Evolutionary conservation across 2,113 vertebrate species (phyloP), one percentile per base, ranked within the genome.

Genomic region (Butorides virescens): DNA sequence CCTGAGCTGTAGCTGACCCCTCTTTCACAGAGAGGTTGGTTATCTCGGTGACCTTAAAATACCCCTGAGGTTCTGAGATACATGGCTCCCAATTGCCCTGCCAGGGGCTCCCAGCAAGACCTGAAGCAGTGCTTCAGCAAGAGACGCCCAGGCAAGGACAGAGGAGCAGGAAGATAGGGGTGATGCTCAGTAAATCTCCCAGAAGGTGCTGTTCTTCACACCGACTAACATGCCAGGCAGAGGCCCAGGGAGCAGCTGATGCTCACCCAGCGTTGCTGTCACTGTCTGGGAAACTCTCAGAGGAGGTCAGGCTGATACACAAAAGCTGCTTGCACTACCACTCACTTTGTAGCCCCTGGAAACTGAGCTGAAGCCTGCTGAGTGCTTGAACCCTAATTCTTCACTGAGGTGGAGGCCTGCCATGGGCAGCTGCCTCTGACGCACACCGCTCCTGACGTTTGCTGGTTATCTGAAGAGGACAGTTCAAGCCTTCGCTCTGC

Each of bases 401-500:
- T 29, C 58, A 13, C 66, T 1, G 52, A 79, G 65, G n/a, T 0
- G 44, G 22, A 72, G 75, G 42, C 52, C 49, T 68, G 82, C 62
- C 81, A 15, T 1, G 44, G 66, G n/a, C 0, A 3, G 82, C 88
- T 72, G 84, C 67, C 74, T 66, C 92, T 86, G 85, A 50, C 1
- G 4, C 88, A 71, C 1, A 0, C 56, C 3, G 6, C 53, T 79
- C 79, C 78, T 46, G 14, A 5, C 1, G 1, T 20, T 19, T 46
- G 50, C 9, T 77, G 52, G 25, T 91, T 92, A 95, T 87, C 83
- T 86, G 9, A 76, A 67, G 88, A 73, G 93, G 86, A 92, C 83
- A 46, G 94, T 56, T 95, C 80, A 95, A 93, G 86, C 39, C 61
- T 92, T 56, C 68, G 56, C 84, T 91, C 94, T 84, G 56, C 68